Base-by-base conservation (phyloP, 1,140 invertebrate genomes). In the Acyrthosiphon pisum region DNA sequence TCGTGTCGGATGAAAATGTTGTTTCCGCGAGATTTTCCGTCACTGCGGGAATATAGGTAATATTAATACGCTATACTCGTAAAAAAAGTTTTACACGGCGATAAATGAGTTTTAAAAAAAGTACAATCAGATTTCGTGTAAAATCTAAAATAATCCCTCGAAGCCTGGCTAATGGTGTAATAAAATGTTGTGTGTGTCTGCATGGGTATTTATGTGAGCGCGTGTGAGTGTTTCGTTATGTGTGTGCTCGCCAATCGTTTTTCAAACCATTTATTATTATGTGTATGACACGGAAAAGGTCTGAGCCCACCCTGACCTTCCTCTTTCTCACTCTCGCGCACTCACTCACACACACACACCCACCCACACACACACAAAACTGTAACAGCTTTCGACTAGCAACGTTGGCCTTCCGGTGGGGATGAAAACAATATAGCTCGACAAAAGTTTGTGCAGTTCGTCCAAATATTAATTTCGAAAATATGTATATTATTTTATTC, bases 191-290 rank as follows among this genome's bases (percentile, higher is more conserved):
- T 37, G 46, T 53, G 48, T 87, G 84, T 87, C 84, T 46, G 41
- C 41, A 2, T n/a, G 41, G 6, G 14, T 48, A 46, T 50, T 50
- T 53, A 53, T 88, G 8, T 87, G 44, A 6, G 2, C 41, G 26
- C 23, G 84, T 44, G 84, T n/a, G 84, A 30, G 84, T 86, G 14
- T 46, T 44, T 86, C 26, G 2, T 23, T n/a, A 30, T n/a, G n/a
- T 56, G 23, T 56, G 50, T 22, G 48, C 48, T 35, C 35, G 11
- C 88, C 88, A 89, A 56, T 89, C 48, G 87, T 56, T 89, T 89
- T 60, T 90, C 89, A 68, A 90, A 90, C 89, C 53, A 90, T 90
- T 90, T 90, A 90, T 90, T 90, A 90, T 90, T 90, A 90, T 90
- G 56, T 90, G 56, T 90, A 90, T 90, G 56, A 89, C 88, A 89